phyloP scores from a whole-genome alignment of 30 jellyfish, hydroid and myxozoan genomes.

The Catostylus mosaicus region DNA sequence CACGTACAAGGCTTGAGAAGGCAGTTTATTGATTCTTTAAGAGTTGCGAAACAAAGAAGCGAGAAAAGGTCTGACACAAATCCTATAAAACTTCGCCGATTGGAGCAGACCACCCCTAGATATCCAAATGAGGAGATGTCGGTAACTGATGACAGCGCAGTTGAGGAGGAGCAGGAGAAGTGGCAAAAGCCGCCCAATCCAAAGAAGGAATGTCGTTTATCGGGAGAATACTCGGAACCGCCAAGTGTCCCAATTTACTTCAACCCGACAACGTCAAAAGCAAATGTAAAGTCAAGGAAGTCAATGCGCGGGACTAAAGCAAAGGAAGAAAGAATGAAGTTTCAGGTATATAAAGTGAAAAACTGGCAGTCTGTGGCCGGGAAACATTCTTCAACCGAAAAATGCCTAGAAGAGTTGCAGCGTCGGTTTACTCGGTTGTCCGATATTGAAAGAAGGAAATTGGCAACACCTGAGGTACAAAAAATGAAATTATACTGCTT shows the following conservation, averaged over 20 bases:
- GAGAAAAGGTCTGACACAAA: too few relatives aligned
- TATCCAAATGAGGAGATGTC: slow-evolving; percentile 1
- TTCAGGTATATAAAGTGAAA: slow-evolving; percentile 1
- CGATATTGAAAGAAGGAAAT: too few relatives aligned
- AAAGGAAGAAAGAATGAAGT: background rate
- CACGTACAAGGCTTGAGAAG: slow-evolving; percentile 5
- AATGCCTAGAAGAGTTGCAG: too few relatives aligned
- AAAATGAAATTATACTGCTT: too few relatives aligned
- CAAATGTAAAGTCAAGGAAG: background rate
- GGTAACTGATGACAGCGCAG: background rate
- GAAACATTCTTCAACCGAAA: too few relatives aligned
- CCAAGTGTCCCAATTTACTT: background rate
- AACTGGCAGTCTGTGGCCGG: background rate
- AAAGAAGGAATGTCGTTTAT: slow-evolving; percentile 1
- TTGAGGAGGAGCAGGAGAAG: slow-evolving; percentile 10
- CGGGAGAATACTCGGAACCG: slow-evolving; percentile 17
- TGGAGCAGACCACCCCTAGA: slow-evolving; percentile 18
- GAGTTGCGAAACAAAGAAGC: background rate
- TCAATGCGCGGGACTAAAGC: background rate
- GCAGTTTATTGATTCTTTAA: slow-evolving; percentile 8
- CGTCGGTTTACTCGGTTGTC: too few relatives aligned
- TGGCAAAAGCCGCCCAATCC: background rate
- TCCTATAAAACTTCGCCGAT: background rate
- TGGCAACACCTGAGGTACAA: too few relatives aligned
- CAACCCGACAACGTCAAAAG: background rate